These are phyloP conservation scores for Leptothorax acervorum DNA, from an alignment of 2,888 invertebrate genomes.

Conservation along the genomic window DNA sequence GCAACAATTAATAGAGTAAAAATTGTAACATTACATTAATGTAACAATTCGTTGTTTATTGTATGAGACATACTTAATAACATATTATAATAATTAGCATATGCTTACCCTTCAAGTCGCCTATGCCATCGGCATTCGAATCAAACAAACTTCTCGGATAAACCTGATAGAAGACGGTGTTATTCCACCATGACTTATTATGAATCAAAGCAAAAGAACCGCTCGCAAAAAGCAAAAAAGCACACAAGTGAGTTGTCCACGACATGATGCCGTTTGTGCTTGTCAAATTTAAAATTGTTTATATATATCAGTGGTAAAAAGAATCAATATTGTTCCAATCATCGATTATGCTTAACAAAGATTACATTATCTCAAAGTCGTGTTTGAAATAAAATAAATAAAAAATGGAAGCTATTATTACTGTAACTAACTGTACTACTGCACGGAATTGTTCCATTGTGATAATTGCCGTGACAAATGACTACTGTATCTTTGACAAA, in stretches of 20 bases:
- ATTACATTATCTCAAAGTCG: background rate
- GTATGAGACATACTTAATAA: too few relatives aligned
- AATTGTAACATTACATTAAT: too few relatives aligned
- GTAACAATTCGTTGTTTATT: too few relatives aligned
- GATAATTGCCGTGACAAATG: background rate
- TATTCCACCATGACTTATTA: constrained; percentile 80
- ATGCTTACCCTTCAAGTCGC: constrained; percentile 78
- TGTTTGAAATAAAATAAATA: background rate
- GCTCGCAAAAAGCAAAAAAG: constrained; percentile 66
- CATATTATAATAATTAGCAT: too few relatives aligned
- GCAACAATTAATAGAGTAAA: background rate
- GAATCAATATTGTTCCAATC: background rate
- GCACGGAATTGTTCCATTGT: background rate
- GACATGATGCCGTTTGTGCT: constrained; percentile 15
- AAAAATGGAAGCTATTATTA: background rate
- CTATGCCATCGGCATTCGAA: constrained; percentile 78
- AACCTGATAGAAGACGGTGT: constrained; percentile 81
- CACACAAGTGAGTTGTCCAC: background rate
- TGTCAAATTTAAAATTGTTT: background rate
- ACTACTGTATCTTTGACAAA: background rate
- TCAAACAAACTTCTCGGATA: constrained; percentile 82
- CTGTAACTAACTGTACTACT: background rate
- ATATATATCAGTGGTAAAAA: constrained; percentile 2
- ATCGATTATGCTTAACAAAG: background rate
- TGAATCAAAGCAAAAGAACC: constrained; percentile 72